Conservation (phyloP, 2,888 invertebrate species). For the Anodontia alba region DNA sequence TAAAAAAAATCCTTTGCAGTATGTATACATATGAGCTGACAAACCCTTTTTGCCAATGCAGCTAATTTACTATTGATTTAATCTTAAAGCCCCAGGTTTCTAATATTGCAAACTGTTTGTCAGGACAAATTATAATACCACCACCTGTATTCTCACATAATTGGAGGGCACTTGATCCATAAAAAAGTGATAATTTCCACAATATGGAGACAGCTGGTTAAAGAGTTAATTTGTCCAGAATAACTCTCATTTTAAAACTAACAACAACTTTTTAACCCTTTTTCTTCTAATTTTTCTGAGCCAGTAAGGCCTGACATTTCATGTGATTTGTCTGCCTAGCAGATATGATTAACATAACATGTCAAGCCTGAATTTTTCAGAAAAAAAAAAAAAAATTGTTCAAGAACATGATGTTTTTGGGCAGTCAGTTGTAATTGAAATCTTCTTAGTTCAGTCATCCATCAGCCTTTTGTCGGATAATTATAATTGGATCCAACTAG, state of each 20-base stretch:
- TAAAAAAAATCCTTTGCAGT: too few species aligned
- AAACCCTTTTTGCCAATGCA: too few species aligned
- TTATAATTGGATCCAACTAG: neutral
- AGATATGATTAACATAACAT: too few species aligned
- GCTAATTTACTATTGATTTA: neutral
- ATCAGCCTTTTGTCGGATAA: neutral
- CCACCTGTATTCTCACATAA: slow-evolving; percentile 6
- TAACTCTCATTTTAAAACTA: too few species aligned
- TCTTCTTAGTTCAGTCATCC: neutral
- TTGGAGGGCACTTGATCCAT: neutral
- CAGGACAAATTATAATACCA: neutral
- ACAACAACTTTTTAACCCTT: too few species aligned
- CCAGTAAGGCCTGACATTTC: too few species aligned
- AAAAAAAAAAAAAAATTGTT: neutral
- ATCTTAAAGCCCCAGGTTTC: neutral
- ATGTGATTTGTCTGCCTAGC: too few species aligned
- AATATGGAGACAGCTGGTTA: slow-evolving; percentile 1
- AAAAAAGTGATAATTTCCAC: neutral
- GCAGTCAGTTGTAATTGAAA: neutral
- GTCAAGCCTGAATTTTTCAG: neutral
- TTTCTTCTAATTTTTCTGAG: too few species aligned
- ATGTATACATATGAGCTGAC: too few species aligned
- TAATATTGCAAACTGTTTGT: neutral
- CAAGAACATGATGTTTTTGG: neutral
- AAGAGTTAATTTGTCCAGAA: too few species aligned